phyloP scores from a whole-genome alignment of 2,888 invertebrate genomes.

The Meandrusa payeni region DNA sequence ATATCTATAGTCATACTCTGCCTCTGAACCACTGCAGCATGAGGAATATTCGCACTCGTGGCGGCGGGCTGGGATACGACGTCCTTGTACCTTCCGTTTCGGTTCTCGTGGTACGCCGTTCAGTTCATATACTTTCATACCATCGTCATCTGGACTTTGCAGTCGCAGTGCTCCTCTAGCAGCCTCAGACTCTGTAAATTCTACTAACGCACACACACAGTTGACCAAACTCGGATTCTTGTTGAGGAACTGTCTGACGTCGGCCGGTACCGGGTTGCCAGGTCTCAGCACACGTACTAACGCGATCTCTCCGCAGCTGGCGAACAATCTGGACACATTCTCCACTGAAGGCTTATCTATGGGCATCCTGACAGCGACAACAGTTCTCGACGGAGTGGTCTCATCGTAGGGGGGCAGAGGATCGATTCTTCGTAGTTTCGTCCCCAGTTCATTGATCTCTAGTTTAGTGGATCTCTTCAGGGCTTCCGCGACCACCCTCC shows the following conservation, averaged over 20 bases:
- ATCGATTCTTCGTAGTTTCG: constrained; percentile 92
- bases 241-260: constrained; percentile 93
- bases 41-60: constrained; percentile 84
- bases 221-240: constrained; percentile 94
- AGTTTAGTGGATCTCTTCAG: constrained; percentile 88
- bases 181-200: constrained; percentile 93
- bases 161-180: constrained; percentile 90
- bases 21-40: constrained; percentile 75
- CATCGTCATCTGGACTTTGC: constrained; percentile 77
- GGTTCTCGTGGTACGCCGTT: constrained; percentile 86
- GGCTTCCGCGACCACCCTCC: constrained; percentile 94
- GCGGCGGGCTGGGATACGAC: constrained; percentile 80
- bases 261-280: constrained; percentile 94
- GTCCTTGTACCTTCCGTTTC: constrained; percentile 86
- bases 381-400: constrained; percentile 94
- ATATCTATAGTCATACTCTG: constrained; percentile 73
- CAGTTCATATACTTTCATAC: constrained; percentile 88
- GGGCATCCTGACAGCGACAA: constrained; percentile 93
- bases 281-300: constrained; percentile 92
- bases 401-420: constrained; percentile 95
- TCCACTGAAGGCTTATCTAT: constrained; percentile 93
- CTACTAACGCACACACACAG: constrained; percentile 93
- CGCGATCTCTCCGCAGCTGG: constrained; percentile 93
- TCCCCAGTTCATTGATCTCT: constrained; percentile 94
- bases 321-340: constrained; percentile 94